Evolutionary conservation across 1,140 invertebrate species (phyloP), one percentile per base, ranked within the genome.

Genomic region (Aphaenogaster floridana): DNA sequence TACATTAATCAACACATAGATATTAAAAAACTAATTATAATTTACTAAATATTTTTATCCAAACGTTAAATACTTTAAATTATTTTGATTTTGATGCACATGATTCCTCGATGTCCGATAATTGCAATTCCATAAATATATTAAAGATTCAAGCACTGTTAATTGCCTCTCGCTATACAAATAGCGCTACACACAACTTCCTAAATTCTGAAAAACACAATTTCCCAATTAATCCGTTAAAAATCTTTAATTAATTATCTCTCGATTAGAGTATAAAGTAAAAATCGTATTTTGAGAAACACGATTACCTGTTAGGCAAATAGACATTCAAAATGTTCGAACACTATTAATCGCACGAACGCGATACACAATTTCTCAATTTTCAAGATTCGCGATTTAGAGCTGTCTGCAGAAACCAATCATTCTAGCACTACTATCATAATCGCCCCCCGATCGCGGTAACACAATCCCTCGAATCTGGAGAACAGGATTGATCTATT

Each of bases 391-490:
- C 15, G 54, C 21, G 7, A 34, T 77, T 57, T 42, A 59, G 5
- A 45, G 1, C 3, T 13, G 4, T 11, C 13, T 42, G 11, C 21
- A 45, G 48, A 39, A 21, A 17, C 8, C 11, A 57, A 21, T 57
- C 0, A 2, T 74, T 59, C 52, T 36, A 50, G 11, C 77, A 79
- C 77, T 79, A 36, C 77, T 79, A 48, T 64, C 11, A 3, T 48
- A 48, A 36, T 80, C 34, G 45, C 13, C 8, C 17, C 13, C 34
- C 11, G 45, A 66, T 36, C 36, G 54, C 54, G n/a, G 28, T 34
- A 13, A n/a, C 77, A 66, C 77, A 48, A 78, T 64, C 3, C 13
- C 11, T 50, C 36, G 6, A 76, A 76, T 50, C 8, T 72, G 69
- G 28, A 72, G 45, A 72, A 72, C 69, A 13, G 39, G 1, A 15